Conservation (phyloP, 2,113 vertebrate genomes). For the Aplodontia rufa region DNA sequence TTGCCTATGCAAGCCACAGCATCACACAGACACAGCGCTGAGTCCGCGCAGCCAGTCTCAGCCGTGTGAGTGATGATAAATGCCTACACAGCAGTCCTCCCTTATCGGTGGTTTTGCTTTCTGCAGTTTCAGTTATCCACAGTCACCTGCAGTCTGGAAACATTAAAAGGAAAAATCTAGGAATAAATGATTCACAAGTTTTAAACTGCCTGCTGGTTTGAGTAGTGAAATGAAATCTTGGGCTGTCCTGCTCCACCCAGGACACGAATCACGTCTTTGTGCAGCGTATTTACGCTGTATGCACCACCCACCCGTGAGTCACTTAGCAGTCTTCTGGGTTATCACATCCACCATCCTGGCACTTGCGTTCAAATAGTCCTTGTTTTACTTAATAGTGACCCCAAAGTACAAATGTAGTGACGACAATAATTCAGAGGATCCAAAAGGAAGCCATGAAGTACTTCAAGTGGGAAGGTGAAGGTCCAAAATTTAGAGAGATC, state of each 20-base stretch:
- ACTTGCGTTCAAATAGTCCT: background rate
- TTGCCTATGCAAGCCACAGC: background rate
- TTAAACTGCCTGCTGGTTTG: background rate
- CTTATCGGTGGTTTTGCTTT: background rate
- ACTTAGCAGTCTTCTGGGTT: background rate
- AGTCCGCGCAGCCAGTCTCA: background rate
- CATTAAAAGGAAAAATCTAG: background rate
- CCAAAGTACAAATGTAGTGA: background rate
- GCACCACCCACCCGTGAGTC: background rate
- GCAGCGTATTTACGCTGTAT: background rate
- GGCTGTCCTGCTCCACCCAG: background rate
- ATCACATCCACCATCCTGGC: background rate
- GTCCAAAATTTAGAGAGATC: background rate
- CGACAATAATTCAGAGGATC: background rate
- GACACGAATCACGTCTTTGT: background rate
- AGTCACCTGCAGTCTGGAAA: background rate
- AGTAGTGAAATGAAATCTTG: background rate
- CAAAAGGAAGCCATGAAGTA: background rate
- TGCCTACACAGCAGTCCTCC: accelerated
- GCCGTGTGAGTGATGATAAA: background rate
- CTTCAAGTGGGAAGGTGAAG: background rate
- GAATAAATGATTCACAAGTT: background rate
- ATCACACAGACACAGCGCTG: background rate
- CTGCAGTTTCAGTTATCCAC: background rate
- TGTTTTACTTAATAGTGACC: background rate